Evolutionary conservation across 2,797 vertebrate species (phyloP), one percentile per base, ranked within the genome.

Genomic region (Chlorospingus flavigularis): DNA sequence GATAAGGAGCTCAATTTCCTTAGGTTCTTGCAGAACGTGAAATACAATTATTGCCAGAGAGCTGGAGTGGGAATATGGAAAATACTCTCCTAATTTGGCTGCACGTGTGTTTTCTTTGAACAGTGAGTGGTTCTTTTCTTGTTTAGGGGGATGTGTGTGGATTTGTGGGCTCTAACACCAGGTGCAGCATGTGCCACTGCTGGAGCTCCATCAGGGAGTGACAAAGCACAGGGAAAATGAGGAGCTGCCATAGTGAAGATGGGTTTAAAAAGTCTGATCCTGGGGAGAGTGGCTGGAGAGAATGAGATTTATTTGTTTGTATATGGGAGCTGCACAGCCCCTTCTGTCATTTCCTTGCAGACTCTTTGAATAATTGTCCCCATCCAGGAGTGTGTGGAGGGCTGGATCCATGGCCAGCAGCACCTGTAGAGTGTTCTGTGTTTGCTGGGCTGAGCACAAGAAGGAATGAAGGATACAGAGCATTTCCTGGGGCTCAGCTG

Each of bases 1-100:
- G 94, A 90, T 95, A 95, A 97, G 94, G 93, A 92, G 82, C 85
- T 95, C 48, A 13, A 15, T 88, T 86, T 90, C 77, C 88, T 91
- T 75, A 66, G 95, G 61, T 76, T 85, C 85, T 87, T 95, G 94
- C 81, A 93, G 88, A 58, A 48, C 16, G 3, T 71, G 90, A 86
- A n/a, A 85, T 70, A 53, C 77, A 94, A 77, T 71, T 86, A 93
- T 90, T 95, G 66, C 84, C n/a, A 57, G 78, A 53, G 30, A 39
- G 47, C 67, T 67, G 81, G 78, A 90, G 54, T 48, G 48, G 57
- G 51, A 93, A 74, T 93, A 89, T 77, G 73, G 87, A 42, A 95
- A 87, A 89, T 47, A 33, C 58, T 83, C 57, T 74, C 82, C 80
- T 77, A 31, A 68, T 88, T 35, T 47, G 76, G 31, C 86, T 72